A percentile compares a stretch with the other conserved stretches of the same genome.
These are phyloP conservation scores for Clarias gariepinus DNA, from an alignment of 2,113 vertebrate species.

Conservation along the genomic window DNA sequence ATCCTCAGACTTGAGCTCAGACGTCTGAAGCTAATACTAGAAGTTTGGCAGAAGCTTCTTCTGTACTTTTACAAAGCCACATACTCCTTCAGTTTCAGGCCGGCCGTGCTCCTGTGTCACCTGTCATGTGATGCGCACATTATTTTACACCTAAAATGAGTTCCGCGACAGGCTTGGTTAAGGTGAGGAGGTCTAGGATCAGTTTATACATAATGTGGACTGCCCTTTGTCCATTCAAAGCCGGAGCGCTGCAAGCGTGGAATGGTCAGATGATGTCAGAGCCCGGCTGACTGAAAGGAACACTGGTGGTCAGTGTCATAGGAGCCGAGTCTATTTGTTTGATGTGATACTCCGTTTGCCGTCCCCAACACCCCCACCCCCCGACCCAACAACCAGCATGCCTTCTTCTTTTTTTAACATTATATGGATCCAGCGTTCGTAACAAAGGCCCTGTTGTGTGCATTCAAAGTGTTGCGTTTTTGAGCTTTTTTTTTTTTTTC, in stretches of 20 bases:
- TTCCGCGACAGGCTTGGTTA: constrained; percentile 7
- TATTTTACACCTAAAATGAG: neutral
- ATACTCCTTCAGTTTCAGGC: neutral
- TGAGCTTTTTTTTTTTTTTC: neutral
- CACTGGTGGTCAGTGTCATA: constrained; percentile 42
- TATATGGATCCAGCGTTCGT: constrained; percentile 15
- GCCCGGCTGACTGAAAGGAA: constrained; percentile 36
- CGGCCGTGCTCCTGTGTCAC: neutral
- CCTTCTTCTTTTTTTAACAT: constrained; percentile 23
- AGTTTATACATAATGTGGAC: constrained; percentile 26
- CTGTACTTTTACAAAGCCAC: neutral
- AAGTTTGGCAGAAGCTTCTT: constrained; percentile 2
- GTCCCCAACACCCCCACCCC: neutral
- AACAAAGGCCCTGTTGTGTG: constrained; percentile 40
- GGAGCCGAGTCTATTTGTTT: constrained; percentile 24
- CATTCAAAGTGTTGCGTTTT: constrained; percentile 26
- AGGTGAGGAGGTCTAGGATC: constrained; percentile 26
- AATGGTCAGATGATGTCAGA: constrained; percentile 50
- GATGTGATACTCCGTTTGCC: constrained; percentile 33
- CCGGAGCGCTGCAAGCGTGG: constrained; percentile 15
- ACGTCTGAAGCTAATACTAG: too few relatives aligned
- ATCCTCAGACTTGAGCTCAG: neutral
- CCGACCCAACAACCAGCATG: neutral
- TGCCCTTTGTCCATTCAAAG: constrained; percentile 34
- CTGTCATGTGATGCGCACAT: neutral